Conservation (phyloP, 1,140 invertebrate species). For the Gonatopus flavifemur region DNA sequence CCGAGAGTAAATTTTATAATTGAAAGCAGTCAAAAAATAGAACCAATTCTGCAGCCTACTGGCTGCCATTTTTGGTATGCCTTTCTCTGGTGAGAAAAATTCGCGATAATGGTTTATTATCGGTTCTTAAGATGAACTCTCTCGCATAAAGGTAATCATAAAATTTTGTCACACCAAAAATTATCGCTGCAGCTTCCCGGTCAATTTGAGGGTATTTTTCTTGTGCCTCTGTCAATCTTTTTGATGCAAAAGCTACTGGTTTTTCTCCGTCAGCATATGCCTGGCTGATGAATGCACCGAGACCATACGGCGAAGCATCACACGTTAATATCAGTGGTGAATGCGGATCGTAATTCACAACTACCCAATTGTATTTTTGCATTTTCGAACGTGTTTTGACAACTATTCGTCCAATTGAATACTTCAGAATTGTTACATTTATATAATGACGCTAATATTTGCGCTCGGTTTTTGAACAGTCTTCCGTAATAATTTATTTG, state of each 20-base stretch:
- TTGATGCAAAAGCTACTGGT: conserved; percentile 12
- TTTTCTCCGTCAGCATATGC: conserved; percentile 9
- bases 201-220: conserved; percentile 4
- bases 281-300: conserved; percentile 9
- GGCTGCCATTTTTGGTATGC: conserved; percentile 7
- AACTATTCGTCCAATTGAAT: conserved; percentile 7
- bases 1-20: conserved; percentile 10
- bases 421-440: conserved; percentile 2
- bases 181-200: conserved; percentile 6
- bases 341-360: conserved; percentile 6
- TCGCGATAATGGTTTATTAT: conserved; percentile 34
- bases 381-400: not conserved
- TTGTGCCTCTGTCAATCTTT: not conserved
- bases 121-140: conserved; percentile 40
- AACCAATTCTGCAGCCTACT: conserved; percentile 18
- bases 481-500: conserved; percentile 17
- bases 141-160: conserved; percentile 34
- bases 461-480: conserved; percentile 12
- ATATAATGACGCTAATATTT: conserved; percentile 12
- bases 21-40: conserved; percentile 8
- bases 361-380: not conserved
- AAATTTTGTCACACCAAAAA: conserved; percentile 30
- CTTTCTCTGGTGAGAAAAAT: conserved; percentile 29
- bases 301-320: conserved; percentile 8
- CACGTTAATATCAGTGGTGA: conserved; percentile 8